These are phyloP conservation scores for Scaptodrosophila latifasciaeformis DNA, from an alignment of 2,888 invertebrate genomes.

Conservation along the genomic window DNA sequence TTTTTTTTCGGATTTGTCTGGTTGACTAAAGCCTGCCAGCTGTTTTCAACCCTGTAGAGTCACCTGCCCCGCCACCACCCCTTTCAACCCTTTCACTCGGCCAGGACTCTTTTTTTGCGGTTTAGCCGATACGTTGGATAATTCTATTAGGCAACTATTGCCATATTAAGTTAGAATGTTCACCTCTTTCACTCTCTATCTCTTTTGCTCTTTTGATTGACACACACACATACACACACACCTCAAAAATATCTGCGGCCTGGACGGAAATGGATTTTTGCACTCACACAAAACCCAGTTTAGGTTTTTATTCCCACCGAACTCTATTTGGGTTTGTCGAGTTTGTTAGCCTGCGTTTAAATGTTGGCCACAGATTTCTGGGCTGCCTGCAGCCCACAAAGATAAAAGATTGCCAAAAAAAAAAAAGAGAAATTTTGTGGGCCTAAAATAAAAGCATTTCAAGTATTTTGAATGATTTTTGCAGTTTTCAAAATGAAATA, in stretches of 20 bases:
- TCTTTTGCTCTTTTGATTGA: no score
- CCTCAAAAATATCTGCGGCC: neutral
- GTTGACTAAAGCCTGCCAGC: no score
- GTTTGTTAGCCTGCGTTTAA: slow-evolving; percentile 10
- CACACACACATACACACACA: neutral
- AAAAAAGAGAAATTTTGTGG: slow-evolving; percentile 22
- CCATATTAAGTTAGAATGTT: slow-evolving; percentile 51
- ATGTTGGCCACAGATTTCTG: slow-evolving; percentile 51
- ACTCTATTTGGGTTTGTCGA: neutral
- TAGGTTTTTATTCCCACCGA: neutral
- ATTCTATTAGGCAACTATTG: slow-evolving; percentile 68
- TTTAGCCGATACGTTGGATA: no score
- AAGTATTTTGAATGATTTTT: neutral
- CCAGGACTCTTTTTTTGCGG: no score
- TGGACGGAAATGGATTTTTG: slow-evolving; percentile 56
- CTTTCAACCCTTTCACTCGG: no score
- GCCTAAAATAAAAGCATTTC: slow-evolving; percentile 23
- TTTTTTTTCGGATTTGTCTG: no score
- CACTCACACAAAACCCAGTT: neutral
- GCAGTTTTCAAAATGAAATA: no score
- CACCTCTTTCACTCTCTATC: neutral
- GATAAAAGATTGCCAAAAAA: neutral
- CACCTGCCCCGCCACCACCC: no score
- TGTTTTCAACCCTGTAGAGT: no score
- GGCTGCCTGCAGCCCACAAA: slow-evolving; percentile 7